Conservation (phyloP, 2,888 invertebrate species). For the Orchesella flavescens region DNA sequence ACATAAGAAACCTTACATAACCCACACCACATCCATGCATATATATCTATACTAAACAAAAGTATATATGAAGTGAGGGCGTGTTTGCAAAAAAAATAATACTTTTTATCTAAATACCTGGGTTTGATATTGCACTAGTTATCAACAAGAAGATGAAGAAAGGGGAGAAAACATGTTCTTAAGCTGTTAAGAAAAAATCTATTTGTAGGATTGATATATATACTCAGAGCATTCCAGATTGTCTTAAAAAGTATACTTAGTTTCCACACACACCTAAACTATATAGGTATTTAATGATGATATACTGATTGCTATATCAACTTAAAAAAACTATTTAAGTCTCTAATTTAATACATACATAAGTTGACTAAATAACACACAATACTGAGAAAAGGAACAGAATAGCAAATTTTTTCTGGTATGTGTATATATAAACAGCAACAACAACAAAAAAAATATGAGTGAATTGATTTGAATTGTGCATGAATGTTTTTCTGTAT, state of each 20-base stretch:
- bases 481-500: slow-evolving; percentile 63
- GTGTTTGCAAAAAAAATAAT: slow-evolving; percentile 19
- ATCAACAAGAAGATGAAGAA: slow-evolving; percentile 7
- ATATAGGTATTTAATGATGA: slow-evolving; percentile 34
- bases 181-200: slow-evolving; percentile 6
- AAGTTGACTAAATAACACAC: not conserved
- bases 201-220: slow-evolving; percentile 58
- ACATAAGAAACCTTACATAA: too few species aligned
- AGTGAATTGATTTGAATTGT: slow-evolving; percentile 29
- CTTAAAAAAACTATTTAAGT: too few species aligned
- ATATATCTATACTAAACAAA: not conserved
- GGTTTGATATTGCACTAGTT: slow-evolving; percentile 59
- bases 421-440: not conserved
- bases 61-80: slow-evolving; percentile 11
- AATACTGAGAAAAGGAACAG: not conserved
- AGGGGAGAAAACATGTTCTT: slow-evolving; percentile 30
- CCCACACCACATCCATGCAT: too few species aligned
- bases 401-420: not conserved
- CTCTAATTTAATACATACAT: too few species aligned
- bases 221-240: slow-evolving; percentile 67
- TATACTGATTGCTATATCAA: slow-evolving; percentile 11
- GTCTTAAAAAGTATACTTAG: slow-evolving; percentile 61
- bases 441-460: slow-evolving; percentile 8
- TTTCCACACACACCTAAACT: slow-evolving; percentile 58
- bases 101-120: slow-evolving; percentile 52